Conservation (phyloP, 1,140 invertebrate genomes). For the Caenorhabditis tropicalis region DNA sequence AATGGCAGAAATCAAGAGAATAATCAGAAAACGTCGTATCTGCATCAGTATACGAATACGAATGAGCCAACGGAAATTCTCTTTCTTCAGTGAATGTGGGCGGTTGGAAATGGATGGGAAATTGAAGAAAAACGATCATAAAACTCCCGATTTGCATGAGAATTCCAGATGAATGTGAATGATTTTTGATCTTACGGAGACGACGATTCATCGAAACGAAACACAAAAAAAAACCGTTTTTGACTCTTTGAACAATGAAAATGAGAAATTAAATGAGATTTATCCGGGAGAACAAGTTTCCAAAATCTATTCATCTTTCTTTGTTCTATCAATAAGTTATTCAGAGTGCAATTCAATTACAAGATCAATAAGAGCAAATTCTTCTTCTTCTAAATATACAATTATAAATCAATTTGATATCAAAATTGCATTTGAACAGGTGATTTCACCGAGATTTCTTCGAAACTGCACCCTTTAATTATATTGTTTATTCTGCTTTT, state of each 20-base stretch:
- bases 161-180: neutral
- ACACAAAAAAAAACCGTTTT: too few relatives aligned
- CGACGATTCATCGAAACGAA: neutral
- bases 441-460: neutral
- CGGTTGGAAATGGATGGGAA: neutral
- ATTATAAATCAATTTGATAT: neutral
- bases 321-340: too few relatives aligned
- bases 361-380: neutral
- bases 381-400: neutral
- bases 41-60: neutral
- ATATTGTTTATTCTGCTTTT: neutral
- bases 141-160: neutral
- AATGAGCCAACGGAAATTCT: neutral
- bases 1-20: neutral
- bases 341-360: too few relatives aligned
- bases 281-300: too few relatives aligned
- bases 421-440: neutral
- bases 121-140: neutral
- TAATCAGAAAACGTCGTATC: neutral
- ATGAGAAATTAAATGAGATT: neutral
- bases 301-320: too few relatives aligned
- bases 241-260: neutral
- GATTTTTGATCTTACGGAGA: neutral
- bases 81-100: neutral
- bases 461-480: neutral